These are phyloP conservation scores for Elachura formosa DNA, from an alignment of 2,113 vertebrate genomes.

Conservation along the genomic window DNA sequence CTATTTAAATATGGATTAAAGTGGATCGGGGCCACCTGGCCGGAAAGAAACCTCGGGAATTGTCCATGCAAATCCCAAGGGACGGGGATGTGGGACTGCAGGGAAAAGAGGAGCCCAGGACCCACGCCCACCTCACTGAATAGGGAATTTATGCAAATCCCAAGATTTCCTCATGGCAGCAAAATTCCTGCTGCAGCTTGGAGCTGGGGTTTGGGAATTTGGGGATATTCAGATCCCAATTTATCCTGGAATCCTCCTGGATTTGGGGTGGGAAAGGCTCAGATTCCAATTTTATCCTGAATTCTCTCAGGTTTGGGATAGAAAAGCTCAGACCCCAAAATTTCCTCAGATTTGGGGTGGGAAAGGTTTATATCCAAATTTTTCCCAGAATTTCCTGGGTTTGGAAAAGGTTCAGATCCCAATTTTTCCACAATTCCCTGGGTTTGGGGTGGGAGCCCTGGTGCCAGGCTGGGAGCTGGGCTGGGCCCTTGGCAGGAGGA, in stretches of 20 bases:
- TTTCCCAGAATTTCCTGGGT: too few relatives aligned
- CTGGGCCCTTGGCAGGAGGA: too few relatives aligned
- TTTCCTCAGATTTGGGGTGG: too few relatives aligned
- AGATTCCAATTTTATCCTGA: not conserved
- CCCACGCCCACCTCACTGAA: too few relatives aligned
- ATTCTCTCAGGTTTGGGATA: not conserved
- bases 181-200: not conserved
- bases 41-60: not conserved
- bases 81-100: too few relatives aligned
- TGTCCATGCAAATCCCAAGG: not conserved
- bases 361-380: too few relatives aligned
- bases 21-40: not conserved
- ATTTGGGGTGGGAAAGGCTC: not conserved
- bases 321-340: not conserved
- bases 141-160: not conserved
- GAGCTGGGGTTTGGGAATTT: not conserved
- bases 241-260: rapidly evolving
- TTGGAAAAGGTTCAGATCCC: too few relatives aligned
- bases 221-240: not conserved
- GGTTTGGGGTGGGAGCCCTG: too few relatives aligned
- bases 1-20: not conserved
- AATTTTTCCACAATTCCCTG: too few relatives aligned
- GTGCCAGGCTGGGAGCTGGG: too few relatives aligned
- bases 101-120: not conserved
- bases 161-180: not conserved